Evolutionary conservation across 1,140 invertebrate genomes (phyloP).

Genomic region (Apis mellifera): DNA sequence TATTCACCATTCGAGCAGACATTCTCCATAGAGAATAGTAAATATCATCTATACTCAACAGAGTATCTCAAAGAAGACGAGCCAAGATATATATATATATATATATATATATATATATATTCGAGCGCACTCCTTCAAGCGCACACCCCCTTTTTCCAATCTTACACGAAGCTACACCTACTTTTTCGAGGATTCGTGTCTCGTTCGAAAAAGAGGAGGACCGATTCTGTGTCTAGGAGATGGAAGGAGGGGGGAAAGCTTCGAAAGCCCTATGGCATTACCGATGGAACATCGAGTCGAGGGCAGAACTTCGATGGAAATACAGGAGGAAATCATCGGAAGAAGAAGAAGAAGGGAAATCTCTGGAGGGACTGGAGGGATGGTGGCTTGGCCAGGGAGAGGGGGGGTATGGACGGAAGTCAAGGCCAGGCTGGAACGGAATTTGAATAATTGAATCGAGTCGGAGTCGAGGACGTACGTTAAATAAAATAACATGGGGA

Average conservation of each 20-base stretch:
- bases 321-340: constrained; percentile 44
- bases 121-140: background rate
- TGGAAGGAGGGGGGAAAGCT: no score
- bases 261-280: constrained; percentile 30
- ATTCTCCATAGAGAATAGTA: constrained; percentile 15
- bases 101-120: no score
- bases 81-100: no score
- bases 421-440: constrained; percentile 40
- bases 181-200: constrained; percentile 20
- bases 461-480: constrained; percentile 50
- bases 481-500: constrained; percentile 63
- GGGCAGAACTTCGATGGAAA: constrained; percentile 36
- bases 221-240: background rate
- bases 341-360: constrained; percentile 42
- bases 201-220: background rate
- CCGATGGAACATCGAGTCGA: background rate
- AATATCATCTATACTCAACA: constrained; percentile 7
- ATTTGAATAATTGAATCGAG: constrained; percentile 68
- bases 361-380: constrained; percentile 36
- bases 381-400: background rate
- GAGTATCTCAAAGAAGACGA: constrained; percentile 7
- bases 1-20: background rate
- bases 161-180: constrained; percentile 33
- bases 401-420: constrained; percentile 12
- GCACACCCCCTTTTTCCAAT: constrained; percentile 33